Evolutionary conservation across 2,797 vertebrate species (phyloP), one percentile per base, ranked within the genome.

Genomic region (Chloroceryle inda): DNA sequence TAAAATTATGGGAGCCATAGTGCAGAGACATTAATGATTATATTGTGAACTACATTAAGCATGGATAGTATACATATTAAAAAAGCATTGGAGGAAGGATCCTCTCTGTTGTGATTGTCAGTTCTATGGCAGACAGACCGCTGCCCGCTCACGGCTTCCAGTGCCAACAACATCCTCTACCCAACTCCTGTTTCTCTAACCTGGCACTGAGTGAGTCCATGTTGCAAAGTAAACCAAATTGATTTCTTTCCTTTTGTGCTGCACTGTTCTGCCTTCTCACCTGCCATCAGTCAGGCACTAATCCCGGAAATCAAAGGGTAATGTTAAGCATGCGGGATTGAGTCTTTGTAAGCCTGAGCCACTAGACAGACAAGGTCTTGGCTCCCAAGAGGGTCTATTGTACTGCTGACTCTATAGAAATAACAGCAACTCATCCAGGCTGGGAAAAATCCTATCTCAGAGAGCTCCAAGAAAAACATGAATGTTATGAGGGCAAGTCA

Each of bases 331-430:
- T 38, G 58, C 33, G 15, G 76, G 62, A 93, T 9, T 69, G 74
- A 90, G 80, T 76, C 85, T 94, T 76, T 92, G 74, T 94, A 63
- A 86, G 80, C 56, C 56, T 38, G 77, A 94, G 94, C 88, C 88
- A 78, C 76, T 40, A 90, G 88, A 81, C 74, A 91, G 94, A 90
- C 84, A 49, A 87, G 78, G 78, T 71, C 92, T 89, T 91, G 86
- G 91, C 92, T 96, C 75, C 68, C 84, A 82, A 80, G 84, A 93
- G 85, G 91, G 76, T 84, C 92, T 88, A 88, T 94, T 92, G 92
- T 94, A 72, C 79, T 80, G 92, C 89, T 92, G 92, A 94, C 73
- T 94, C 85, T 44, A 76, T n/a, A 94, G 94, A 94, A 96, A 96
- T 81, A 97, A 92, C 92, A 95, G 89, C 89, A 90, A 84, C 52